These are phyloP conservation scores for Microtus obscurus DNA, from an alignment of 2,797 vertebrate genomes.

Conservation along the genomic window DNA sequence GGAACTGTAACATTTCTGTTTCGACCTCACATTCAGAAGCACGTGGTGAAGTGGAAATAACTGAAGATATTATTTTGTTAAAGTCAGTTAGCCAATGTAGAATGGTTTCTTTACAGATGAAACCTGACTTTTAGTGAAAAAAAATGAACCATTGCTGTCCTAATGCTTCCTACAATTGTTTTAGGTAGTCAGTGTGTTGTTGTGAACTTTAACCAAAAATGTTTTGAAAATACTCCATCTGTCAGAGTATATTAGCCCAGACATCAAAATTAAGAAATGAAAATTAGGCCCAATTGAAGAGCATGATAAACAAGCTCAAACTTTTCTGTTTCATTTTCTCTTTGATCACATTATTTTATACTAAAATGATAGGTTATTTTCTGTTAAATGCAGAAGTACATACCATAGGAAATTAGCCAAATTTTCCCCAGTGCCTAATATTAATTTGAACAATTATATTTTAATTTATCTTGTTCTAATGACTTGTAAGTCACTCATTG, in stretches of 20 bases:
- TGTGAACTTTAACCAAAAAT: constrained; percentile 65
- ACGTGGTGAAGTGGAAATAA: constrained; percentile 36
- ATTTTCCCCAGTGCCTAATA: not conserved
- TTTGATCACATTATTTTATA: not conserved
- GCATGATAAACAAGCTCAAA: not conserved
- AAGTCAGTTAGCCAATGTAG: constrained; percentile 57
- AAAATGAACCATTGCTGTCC: constrained; percentile 10
- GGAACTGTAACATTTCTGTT: constrained; percentile 51
- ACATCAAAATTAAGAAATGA: constrained; percentile 32
- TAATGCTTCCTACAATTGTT: constrained; percentile 14
- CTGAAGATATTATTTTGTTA: constrained; percentile 48
- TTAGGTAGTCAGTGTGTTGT: constrained; percentile 62
- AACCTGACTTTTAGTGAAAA: constrained; percentile 20
- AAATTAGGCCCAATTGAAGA: not conserved
- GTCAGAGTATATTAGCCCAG: constrained; percentile 1
- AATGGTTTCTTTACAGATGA: constrained; percentile 44
- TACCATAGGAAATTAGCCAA: not conserved
- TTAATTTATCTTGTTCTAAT: not conserved
- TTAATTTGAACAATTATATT: not conserved
- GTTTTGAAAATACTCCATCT: constrained; percentile 68
- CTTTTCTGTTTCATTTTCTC: not conserved
- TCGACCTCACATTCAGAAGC: constrained; percentile 23
- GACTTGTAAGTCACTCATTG: not conserved
- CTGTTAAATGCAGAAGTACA: not conserved
- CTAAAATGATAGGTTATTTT: constrained; percentile 14